Percentiles rank a stretch among this genome's conserved stretches.
Conservation (phyloP, 2,113 vertebrate genomes). For the Urocolius indicus region DNA sequence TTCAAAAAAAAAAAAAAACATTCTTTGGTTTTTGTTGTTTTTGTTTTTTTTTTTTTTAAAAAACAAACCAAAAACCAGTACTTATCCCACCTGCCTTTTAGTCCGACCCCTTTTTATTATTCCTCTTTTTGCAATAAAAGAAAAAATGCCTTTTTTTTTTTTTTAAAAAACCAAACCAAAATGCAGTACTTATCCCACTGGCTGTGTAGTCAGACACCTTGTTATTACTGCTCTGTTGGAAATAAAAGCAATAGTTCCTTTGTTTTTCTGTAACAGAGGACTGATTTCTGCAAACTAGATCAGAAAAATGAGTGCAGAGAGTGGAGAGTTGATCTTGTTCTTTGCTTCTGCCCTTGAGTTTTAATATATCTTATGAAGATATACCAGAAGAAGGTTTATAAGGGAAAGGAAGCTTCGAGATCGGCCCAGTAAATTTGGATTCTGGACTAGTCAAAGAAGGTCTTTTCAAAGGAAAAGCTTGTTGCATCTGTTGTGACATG, state of each 20-base stretch:
- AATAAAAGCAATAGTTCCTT: not conserved
- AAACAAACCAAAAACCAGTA: no score
- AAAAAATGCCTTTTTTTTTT: not conserved
- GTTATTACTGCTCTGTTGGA: not conserved
- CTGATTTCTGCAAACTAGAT: not conserved
- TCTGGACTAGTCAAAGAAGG: not conserved
- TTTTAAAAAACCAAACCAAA: not conserved
- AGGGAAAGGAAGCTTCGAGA: not conserved
- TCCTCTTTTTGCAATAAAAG: no score
- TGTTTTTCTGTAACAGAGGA: not conserved
- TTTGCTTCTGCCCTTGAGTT: not conserved
- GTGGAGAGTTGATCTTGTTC: not conserved
- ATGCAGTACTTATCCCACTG: not conserved
- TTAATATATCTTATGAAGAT: not conserved
- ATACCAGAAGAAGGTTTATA: not conserved
- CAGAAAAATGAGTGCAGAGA: not conserved
- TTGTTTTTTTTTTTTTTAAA: no score
- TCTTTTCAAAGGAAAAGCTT: not conserved
- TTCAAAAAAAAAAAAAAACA: not conserved
- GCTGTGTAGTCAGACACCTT: not conserved
- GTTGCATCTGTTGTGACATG: not conserved
- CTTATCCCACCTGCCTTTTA: no score
- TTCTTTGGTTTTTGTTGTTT: no score
- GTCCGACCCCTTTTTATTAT: no score
- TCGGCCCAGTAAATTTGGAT: not conserved